Percentiles rank a stretch among this genome's conserved stretches.
phyloP scores from a whole-genome alignment of 1,140 invertebrate genomes.

The Rhyacophila brunnea region DNA sequence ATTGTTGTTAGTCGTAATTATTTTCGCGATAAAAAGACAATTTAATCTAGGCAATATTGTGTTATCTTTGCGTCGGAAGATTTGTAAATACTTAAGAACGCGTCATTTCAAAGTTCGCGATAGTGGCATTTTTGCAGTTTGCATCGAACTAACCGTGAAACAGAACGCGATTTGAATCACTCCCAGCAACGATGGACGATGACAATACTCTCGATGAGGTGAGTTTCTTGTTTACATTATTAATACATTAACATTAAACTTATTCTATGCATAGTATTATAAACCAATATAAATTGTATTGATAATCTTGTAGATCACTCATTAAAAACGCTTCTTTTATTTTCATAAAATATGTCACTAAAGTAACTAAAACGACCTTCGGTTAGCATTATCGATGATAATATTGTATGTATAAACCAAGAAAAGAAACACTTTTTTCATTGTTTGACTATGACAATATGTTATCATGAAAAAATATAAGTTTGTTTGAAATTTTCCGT shows the following conservation, averaged over 20 bases:
- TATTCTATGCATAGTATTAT: too few relatives aligned
- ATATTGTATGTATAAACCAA: too few relatives aligned
- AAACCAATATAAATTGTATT: too few relatives aligned
- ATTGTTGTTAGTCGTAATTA: conserved; percentile 1
- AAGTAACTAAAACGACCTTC: too few relatives aligned
- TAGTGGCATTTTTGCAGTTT: conserved; percentile 4
- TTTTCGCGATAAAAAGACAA: conserved; percentile 8
- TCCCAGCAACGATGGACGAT: conserved; percentile 3
- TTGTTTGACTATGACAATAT: too few relatives aligned
- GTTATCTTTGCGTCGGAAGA: conserved; percentile 6
- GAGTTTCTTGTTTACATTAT: neutral
- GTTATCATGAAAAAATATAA: too few relatives aligned
- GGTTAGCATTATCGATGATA: too few relatives aligned
- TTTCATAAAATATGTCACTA: too few relatives aligned
- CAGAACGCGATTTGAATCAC: neutral
- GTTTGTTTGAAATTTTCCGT: too few relatives aligned
- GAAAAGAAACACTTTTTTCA: too few relatives aligned
- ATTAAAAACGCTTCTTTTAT: too few relatives aligned
- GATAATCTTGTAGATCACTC: too few relatives aligned
- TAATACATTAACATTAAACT: neutral
- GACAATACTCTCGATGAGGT: conserved; percentile 11
- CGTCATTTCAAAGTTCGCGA: neutral
- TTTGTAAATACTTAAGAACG: conserved; percentile 9
- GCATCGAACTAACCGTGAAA: neutral
- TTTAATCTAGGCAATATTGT: conserved; percentile 17